Evolutionary conservation across 2,113 vertebrate species (phyloP).

Genomic region (Callocephalon fimbriatum): DNA sequence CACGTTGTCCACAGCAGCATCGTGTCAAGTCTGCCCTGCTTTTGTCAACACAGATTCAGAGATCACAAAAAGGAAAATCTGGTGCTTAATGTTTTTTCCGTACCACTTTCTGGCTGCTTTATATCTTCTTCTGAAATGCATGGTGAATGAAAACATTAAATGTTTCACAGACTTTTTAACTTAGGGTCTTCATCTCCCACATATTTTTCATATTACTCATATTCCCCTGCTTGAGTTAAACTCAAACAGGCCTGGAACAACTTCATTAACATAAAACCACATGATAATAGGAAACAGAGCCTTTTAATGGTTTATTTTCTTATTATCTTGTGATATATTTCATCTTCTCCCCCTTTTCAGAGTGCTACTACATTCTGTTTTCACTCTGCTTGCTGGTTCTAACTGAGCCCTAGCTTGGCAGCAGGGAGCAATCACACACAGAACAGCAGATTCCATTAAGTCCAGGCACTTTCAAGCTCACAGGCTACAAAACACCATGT

Average conservation of each 20-base stretch:
- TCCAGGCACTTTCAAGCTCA: not conserved
- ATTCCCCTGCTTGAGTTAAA: conserved; percentile 78
- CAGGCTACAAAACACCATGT: not conserved
- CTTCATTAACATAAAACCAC: conserved; percentile 81
- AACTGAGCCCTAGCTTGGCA: not conserved
- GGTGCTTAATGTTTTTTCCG: not conserved
- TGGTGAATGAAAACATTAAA: conserved; percentile 67
- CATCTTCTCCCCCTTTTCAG: conserved; percentile 54
- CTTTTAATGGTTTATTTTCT: conserved; percentile 79
- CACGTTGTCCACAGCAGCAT: not conserved
- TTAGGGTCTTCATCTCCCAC: conserved; percentile 73
- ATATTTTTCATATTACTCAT: conserved; percentile 78
- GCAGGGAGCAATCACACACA: not conserved
- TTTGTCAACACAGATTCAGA: not conserved
- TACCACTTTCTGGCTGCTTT: conserved; percentile 62
- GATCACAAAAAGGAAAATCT: conserved; percentile 21
- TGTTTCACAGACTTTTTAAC: conserved; percentile 71
- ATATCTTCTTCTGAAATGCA: conserved; percentile 56
- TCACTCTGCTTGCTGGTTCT: conserved; percentile 15
- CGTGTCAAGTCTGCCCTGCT: not conserved
- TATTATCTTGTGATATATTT: conserved; percentile 79
- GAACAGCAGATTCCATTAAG: not conserved
- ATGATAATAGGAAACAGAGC: conserved; percentile 78
- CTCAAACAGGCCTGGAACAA: conserved; percentile 76
- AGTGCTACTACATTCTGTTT: conserved; percentile 74